Conservation (phyloP, 2,888 invertebrate genomes). For the Minunthozetes semirufus region DNA sequence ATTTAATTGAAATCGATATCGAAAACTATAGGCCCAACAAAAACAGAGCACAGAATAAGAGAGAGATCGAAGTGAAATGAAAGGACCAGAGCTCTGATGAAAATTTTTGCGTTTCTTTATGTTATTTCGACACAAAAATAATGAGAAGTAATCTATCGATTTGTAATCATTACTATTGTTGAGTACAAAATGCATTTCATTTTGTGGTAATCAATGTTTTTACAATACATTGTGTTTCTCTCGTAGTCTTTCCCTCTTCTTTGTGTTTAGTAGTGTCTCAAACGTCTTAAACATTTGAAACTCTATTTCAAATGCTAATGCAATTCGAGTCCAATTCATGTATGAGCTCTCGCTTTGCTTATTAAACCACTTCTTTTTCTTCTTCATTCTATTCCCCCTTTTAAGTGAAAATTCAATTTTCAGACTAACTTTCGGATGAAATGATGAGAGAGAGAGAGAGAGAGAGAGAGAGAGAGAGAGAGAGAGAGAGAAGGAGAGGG, state of each 20-base stretch:
- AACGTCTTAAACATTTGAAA: background rate
- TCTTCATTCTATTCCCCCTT: background rate
- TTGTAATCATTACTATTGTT: conserved; percentile 20
- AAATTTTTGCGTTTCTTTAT: conserved; percentile 4
- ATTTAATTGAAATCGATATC: conserved; percentile 5
- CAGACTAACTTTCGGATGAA: background rate
- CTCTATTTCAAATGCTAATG: background rate
- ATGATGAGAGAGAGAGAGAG: conserved; percentile 5
- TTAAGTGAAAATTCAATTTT: conserved; percentile 16
- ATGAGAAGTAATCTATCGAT: conserved; percentile 21
- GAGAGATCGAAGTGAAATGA: background rate
- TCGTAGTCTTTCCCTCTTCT: background rate
- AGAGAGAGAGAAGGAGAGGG: background rate
- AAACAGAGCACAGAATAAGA: background rate
- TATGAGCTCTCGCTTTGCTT: background rate
- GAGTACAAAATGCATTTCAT: conserved; percentile 18
- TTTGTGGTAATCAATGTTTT: conserved; percentile 24
- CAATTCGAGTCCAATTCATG: background rate
- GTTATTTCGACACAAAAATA: conserved; percentile 14
- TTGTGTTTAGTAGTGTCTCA: background rate
- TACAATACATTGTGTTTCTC: background rate
- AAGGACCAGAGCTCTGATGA: background rate
- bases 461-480: conserved; percentile 12
- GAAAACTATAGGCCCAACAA: background rate
- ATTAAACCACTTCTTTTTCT: background rate